Conservation (phyloP, 2,113 vertebrate genomes). For the Stigmatopora nigra region DNA sequence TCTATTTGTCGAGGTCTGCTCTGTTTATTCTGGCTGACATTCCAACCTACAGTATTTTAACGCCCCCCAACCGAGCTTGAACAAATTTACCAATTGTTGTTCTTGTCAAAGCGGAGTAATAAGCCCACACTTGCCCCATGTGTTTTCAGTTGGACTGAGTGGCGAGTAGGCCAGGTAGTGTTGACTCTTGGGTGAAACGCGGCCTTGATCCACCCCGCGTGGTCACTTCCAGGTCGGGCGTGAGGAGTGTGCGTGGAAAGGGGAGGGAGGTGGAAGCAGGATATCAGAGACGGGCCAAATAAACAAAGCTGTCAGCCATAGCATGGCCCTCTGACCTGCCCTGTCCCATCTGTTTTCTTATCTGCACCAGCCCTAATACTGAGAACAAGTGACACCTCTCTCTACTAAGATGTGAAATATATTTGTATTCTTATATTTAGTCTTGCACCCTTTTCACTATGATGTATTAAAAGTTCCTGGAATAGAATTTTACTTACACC, state of each 20-base stretch:
- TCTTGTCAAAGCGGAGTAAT: slow-evolving; percentile 55
- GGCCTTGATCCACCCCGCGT: slow-evolving; percentile 64
- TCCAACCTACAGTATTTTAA: slow-evolving; percentile 35
- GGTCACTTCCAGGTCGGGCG: slow-evolving; percentile 66
- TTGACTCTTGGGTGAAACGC: slow-evolving; percentile 66
- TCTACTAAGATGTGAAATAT: no score
- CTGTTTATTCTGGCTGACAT: slow-evolving; percentile 45
- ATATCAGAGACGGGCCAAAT: slow-evolving; percentile 71
- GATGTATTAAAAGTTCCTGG: no score
- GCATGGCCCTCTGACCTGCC: slow-evolving; percentile 65
- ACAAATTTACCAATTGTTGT: slow-evolving; percentile 60
- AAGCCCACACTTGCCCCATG: slow-evolving; percentile 63
- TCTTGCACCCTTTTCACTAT: no score
- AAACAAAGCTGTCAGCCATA: slow-evolving; percentile 68
- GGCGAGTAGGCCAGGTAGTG: slow-evolving; percentile 51
- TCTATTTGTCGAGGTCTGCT: slow-evolving; percentile 18
- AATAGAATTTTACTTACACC: no score
- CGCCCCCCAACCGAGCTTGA: slow-evolving; percentile 14
- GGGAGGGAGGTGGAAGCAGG: slow-evolving; percentile 51
- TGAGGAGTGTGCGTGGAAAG: slow-evolving; percentile 16
- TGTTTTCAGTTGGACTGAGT: slow-evolving; percentile 66
- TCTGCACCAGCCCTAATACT: slow-evolving; percentile 64
- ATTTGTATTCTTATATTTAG: no score
- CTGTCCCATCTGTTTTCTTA: slow-evolving; percentile 71
- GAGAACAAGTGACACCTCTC: slow-evolving; percentile 72